Evolutionary conservation across 2,113 vertebrate genomes (phyloP).

Genomic region (Centropus unirufus): DNA sequence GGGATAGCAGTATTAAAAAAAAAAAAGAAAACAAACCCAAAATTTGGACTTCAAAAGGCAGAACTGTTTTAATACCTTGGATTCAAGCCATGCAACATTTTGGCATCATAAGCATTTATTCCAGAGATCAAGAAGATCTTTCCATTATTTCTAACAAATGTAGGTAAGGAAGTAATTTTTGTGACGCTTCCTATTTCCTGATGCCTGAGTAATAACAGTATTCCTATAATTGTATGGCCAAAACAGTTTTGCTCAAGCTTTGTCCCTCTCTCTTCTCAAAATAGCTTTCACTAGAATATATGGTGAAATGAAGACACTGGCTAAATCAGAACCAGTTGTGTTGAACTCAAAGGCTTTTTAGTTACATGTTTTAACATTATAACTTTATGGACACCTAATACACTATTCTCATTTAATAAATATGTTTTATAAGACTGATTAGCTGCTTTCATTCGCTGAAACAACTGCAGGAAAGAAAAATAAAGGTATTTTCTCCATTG

Average conservation of each 20-base stretch:
- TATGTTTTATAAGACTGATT: not conserved
- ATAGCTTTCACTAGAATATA: conserved; percentile 24
- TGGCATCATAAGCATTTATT: conserved; percentile 10
- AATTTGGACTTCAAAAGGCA: conserved; percentile 22
- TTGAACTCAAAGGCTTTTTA: not conserved
- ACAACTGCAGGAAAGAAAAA: not conserved
- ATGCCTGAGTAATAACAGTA: conserved; percentile 22
- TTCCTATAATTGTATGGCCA: conserved; percentile 26
- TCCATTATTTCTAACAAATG: conserved; percentile 54
- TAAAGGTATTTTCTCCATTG: not conserved
- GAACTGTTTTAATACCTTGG: conserved; percentile 31
- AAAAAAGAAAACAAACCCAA: not conserved
- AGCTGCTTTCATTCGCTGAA: not conserved
- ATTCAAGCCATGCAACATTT: conserved; percentile 2
- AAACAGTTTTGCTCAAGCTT: conserved; percentile 35
- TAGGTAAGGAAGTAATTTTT: conserved; percentile 68
- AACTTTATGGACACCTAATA: not conserved
- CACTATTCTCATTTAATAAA: not conserved
- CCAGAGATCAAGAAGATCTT: conserved; percentile 34
- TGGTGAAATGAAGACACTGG: not conserved
- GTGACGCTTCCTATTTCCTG: conserved; percentile 55
- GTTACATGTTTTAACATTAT: not conserved
- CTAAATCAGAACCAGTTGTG: conserved; percentile 37
- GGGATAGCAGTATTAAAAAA: not conserved
- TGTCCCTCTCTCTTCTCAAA: conserved; percentile 1